Evolutionary conservation across 2,113 vertebrate genomes (phyloP).

Genomic region (Neolamprologus toae): DNA sequence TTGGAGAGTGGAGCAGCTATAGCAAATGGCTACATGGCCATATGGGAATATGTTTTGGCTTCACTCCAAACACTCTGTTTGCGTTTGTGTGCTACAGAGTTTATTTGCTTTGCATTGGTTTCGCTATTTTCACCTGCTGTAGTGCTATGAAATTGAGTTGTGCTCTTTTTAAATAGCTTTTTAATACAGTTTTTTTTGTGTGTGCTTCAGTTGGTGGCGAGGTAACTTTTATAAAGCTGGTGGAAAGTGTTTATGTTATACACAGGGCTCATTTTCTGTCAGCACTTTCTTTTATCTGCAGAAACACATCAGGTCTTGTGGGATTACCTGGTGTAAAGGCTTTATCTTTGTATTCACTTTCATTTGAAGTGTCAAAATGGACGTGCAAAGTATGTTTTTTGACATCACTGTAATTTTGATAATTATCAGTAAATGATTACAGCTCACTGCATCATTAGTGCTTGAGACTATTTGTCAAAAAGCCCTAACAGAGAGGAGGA

Average conservation of each 20-base stretch:
- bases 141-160: background rate
- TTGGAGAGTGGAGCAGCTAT: conserved; percentile 67
- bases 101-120: background rate
- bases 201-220: background rate
- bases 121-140: background rate
- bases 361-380: background rate
- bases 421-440: background rate
- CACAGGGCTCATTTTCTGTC: background rate
- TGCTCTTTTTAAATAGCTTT: background rate
- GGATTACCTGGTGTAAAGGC: background rate
- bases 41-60: conserved; percentile 71
- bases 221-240: background rate
- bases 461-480: background rate
- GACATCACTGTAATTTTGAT: background rate
- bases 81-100: background rate
- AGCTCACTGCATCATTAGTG: background rate
- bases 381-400: background rate
- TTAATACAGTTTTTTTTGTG: background rate
- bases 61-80: conserved; percentile 67
- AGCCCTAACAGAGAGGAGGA: background rate
- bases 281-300: background rate
- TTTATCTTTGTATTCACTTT: background rate
- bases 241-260: background rate
- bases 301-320: background rate
- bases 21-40: conserved; percentile 74